Evolutionary conservation across 1,140 invertebrate species (phyloP), one percentile per base, ranked within the genome.

Genomic region (Drosophila fuyamai): DNA sequence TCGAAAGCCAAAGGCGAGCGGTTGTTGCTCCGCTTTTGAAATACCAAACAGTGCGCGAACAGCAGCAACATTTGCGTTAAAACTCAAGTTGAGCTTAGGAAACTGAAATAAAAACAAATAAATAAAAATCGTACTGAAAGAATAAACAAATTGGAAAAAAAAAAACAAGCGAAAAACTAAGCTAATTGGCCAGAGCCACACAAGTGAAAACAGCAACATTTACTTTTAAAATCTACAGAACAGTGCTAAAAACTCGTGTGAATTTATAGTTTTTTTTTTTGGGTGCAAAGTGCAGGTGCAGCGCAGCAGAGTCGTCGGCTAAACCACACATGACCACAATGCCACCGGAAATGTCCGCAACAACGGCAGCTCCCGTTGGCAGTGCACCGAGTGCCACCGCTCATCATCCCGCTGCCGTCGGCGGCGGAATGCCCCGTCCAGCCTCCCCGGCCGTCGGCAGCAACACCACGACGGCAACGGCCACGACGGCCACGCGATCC

Each of bases 401-500:
- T 14, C 79, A 59, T 4, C 50, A 58, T 63, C 63, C 81, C 71
- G 80, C 75, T 47, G 84, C 86, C 78, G 91, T 81, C 88, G 77
- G 90, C 59, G 92, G 57, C 81, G 86, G 91, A 81, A 86, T 90
- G 90, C 92, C 93, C 91, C 90, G 92, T 92, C 93, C 91, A 92
- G 92, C 93, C 35, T 57, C 75, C 0, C 73, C 73, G 48, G 72
- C 73, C 27, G 73, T 65, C 48, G 76, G 75, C 13, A 68, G 65
- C 50, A 55, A 70, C 5, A 71, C 75, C 2, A 23, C 74, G 4
- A 74, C 76, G 1, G 50, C 50, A 4, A 72, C 79, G 58, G 62
- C 93, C 40, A 94, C 94, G 56, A 94, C 94, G 75, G 94, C 94
- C 43, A 94, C 95, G 48, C 94, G 95, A 53, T 96, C 95, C 18